A percentile compares a stretch with the other conserved stretches of the same genome.
These are phyloP conservation scores for Iphiclides podalirius DNA, from an alignment of 2,888 invertebrate genomes.

Conservation along the genomic window DNA sequence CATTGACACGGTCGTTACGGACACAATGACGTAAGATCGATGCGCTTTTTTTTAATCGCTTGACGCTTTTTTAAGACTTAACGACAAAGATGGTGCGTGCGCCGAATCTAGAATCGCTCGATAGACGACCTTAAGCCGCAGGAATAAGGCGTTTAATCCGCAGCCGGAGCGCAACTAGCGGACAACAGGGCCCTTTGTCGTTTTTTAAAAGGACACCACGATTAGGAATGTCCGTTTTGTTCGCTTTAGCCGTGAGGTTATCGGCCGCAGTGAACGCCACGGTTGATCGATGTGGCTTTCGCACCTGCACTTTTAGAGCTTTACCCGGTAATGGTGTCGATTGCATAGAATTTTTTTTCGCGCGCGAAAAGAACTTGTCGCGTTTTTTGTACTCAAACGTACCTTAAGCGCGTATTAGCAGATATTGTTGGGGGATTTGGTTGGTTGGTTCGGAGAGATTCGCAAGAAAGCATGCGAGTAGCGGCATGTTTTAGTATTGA, in stretches of 20 bases:
- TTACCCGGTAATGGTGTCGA: slow-evolving; percentile 31
- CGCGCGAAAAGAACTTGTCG: too few relatives aligned
- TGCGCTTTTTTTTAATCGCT: slow-evolving; percentile 49
- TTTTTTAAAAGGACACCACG: slow-evolving; percentile 65
- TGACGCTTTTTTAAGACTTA: slow-evolving; percentile 37
- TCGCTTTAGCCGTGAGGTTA: slow-evolving; percentile 40
- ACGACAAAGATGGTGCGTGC: background rate
- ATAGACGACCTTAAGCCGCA: slow-evolving; percentile 18
- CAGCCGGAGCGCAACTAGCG: too few relatives aligned
- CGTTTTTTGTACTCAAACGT: background rate
- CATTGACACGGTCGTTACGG: slow-evolving; percentile 28
- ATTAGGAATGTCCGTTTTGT: slow-evolving; percentile 75
- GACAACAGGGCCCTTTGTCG: slow-evolving; percentile 66
- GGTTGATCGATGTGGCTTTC: slow-evolving; percentile 59
- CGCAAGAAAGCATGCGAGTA: too few relatives aligned
- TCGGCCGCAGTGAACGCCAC: slow-evolving; percentile 63
- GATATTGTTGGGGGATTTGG: too few relatives aligned
- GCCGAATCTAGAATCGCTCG: background rate
- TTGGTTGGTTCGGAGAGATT: too few relatives aligned
- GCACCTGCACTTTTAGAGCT: slow-evolving; percentile 51
- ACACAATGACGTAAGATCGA: slow-evolving; percentile 60
- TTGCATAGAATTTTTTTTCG: background rate
- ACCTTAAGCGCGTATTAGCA: background rate
- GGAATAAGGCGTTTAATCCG: too few relatives aligned
- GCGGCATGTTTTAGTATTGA: too few relatives aligned